Percentiles rank a stretch among this genome's conserved stretches.
These are phyloP conservation scores for Potamilus streckersoni DNA, from an alignment of 1,140 invertebrate species.

Conservation along the genomic window DNA sequence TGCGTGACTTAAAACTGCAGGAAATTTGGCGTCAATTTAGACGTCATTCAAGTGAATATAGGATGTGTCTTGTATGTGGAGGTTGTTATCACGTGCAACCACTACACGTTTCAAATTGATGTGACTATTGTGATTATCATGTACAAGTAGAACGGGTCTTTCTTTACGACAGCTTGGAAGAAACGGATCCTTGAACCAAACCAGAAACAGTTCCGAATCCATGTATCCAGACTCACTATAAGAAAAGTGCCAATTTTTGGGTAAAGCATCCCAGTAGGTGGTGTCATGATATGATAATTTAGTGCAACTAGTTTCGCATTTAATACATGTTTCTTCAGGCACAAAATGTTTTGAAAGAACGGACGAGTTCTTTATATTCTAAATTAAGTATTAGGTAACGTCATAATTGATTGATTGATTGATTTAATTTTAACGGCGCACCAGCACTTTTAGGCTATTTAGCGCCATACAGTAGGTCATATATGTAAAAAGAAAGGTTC, in stretches of 20 bases:
- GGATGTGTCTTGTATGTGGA: background rate
- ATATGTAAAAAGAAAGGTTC: no score
- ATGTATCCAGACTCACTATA: conserved; percentile 7
- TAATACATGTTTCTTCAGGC: no score
- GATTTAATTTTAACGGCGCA: no score
- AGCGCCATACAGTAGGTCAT: no score
- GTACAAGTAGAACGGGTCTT: conserved; percentile 11
- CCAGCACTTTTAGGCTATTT: no score
- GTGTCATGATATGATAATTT: conserved; percentile 1
- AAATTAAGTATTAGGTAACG: no score
- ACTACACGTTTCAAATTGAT: background rate
- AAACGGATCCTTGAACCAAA: conserved; percentile 11
- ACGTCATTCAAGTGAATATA: background rate
- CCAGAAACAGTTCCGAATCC: conserved; percentile 10
- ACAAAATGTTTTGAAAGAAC: no score
- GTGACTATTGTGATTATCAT: background rate
- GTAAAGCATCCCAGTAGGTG: conserved; percentile 5
- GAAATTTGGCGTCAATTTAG: conserved; percentile 14
- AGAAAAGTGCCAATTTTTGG: conserved; percentile 4
- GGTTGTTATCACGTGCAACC: conserved; percentile 4
- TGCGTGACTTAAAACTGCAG: conserved; percentile 1
- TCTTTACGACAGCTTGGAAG: conserved; percentile 2
- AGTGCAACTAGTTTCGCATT: no score
- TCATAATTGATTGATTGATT: no score
- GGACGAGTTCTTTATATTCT: no score